These are phyloP conservation scores for Syrmaticus mikado DNA, from an alignment of 2,113 vertebrate species.

Conservation along the genomic window DNA sequence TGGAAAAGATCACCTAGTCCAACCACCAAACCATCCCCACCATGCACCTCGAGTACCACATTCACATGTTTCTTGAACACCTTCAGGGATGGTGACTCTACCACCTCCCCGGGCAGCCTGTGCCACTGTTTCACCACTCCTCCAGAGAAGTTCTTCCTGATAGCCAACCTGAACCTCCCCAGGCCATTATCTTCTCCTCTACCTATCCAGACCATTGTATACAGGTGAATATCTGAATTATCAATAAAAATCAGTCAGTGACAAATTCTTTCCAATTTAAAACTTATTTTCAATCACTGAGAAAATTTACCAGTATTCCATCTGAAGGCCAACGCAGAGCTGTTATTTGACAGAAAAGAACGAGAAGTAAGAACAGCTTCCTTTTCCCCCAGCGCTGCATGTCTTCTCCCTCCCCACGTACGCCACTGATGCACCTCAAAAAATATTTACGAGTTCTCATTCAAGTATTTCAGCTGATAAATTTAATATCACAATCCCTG, in stretches of 20 bases:
- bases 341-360: not conserved
- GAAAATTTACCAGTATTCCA: not conserved
- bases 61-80: too few relatives aligned
- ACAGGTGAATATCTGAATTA: not conserved
- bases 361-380: slow-evolving; percentile 9
- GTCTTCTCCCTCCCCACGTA: not conserved
- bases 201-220: not conserved
- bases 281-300: not conserved
- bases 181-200: not conserved
- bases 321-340: not conserved
- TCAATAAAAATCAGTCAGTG: not conserved
- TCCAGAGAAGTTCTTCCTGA: too few relatives aligned
- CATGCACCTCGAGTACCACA: too few relatives aligned
- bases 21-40: too few relatives aligned
- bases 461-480: slow-evolving; percentile 71
- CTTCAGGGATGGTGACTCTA: too few relatives aligned
- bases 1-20: too few relatives aligned
- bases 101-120: too few relatives aligned
- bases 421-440: slow-evolving; percentile 38
- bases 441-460: slow-evolving; percentile 75
- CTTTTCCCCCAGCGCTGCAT: not conserved
- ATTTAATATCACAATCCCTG: slow-evolving; percentile 70
- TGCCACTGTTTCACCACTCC: too few relatives aligned
- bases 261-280: not conserved
- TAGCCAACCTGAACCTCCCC: too few relatives aligned